A percentile compares a stretch with the other conserved stretches of the same genome.
These are phyloP conservation scores for Onychomys torridus DNA, from an alignment of 2,797 vertebrate species.

Conservation along the genomic window DNA sequence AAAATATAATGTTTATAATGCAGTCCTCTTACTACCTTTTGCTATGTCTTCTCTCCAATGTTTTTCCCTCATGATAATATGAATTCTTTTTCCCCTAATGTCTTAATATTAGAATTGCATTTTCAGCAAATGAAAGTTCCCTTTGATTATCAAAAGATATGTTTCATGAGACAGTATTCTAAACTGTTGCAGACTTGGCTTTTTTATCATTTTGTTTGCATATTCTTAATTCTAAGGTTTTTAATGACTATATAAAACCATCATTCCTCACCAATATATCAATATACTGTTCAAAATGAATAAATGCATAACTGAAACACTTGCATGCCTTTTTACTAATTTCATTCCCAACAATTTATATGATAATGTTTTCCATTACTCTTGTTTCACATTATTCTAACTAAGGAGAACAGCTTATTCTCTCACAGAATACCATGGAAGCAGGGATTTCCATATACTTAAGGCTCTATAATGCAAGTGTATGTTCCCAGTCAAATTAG, in stretches of 20 bases:
- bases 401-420: not conserved
- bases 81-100: not conserved
- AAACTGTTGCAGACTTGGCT: not conserved
- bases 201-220: not conserved
- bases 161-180: not conserved
- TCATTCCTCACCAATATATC: not conserved
- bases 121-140: not conserved
- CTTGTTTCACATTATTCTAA: not conserved
- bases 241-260: not conserved
- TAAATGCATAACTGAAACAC: not conserved
- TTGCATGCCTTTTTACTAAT: not conserved
- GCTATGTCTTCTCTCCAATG: fast-evolving
- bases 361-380: not conserved
- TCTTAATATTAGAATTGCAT: not conserved
- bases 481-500: not conserved
- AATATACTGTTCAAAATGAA: not conserved
- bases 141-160: not conserved
- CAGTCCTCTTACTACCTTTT: not conserved
- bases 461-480: not conserved
- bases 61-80: not conserved
- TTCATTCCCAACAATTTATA: not conserved
- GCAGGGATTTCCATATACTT: not conserved
- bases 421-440: not conserved
- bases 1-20: not conserved
- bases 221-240: not conserved